Evolutionary conservation across 2,797 vertebrate species (phyloP), one percentile per base, ranked within the genome.

Genomic region (Phrynocephalus vlangalii): DNA sequence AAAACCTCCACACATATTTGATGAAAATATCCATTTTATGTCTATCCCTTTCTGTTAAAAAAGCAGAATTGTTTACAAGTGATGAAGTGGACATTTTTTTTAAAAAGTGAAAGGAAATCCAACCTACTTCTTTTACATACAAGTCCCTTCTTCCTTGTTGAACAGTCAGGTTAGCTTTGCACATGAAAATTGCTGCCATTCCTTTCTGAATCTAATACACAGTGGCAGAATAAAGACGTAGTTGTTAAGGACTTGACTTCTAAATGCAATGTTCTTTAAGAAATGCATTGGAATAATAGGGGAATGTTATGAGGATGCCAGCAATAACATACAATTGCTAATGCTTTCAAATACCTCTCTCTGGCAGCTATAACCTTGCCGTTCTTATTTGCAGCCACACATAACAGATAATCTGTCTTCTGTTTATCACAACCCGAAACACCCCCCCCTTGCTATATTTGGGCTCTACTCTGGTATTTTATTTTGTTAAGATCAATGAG

Each of bases 121-220:
- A 24, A n/a, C 83, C 6, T 11, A 70, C 28, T n/a, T 63, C 11
- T 63, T 71, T 70, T 79, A 83, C 6, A 79, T 20, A 44, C 24
- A 71, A 60, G 3, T 80, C 9, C 4, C 85, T n/a, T 90, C n/a
- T 56, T 89, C 48, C 79, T 50, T 91, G 86, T 71, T 82, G 76
- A 93, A 50, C 28, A 85, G 78, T 90, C 87, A 73, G 13, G 66
- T 85, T 82, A 88, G 52, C 79, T 92, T 82, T 79, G 84, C 22
- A 78, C 68, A 63, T 79, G 33, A 67, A 89, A 56, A 52, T 5
- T 89, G 67, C 28, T 18, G 48, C 84, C 82, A 88, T 18, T 78
- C 88, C 91, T 85, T 87, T 85, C 52, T 88, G 63, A 70, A 93
- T 95, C 82, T 89, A 83, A 92, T 94, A 91, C 92, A 83, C 63